Percentiles rank a stretch among this genome's conserved stretches.
Conservation (phyloP, 2,888 invertebrate species). For the Scaptomyza tumidula region DNA sequence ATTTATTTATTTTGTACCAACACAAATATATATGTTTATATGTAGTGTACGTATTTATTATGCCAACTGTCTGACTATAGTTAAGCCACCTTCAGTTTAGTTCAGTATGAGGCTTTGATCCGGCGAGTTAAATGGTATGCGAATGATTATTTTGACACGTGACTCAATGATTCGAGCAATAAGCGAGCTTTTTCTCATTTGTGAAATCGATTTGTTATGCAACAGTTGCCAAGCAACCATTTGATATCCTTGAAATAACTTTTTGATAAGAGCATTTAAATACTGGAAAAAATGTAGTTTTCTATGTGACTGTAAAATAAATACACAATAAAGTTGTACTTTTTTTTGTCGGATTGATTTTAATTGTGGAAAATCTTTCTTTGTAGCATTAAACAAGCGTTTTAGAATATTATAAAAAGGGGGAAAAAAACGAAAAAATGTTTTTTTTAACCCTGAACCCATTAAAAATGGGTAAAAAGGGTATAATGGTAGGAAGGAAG, state of each 20-base stretch:
- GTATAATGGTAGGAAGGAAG: too few relatives aligned
- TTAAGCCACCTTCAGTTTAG: constrained; percentile 34
- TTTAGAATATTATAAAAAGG: too few relatives aligned
- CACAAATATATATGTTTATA: constrained; percentile 11
- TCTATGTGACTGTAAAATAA: too few relatives aligned
- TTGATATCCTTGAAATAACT: constrained; percentile 10
- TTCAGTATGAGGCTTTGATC: constrained; percentile 13
- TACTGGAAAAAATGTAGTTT: neutral
- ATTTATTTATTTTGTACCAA: constrained; percentile 74
- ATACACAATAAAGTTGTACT: neutral
- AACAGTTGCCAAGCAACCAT: constrained; percentile 23
- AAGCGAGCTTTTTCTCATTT: constrained; percentile 15
- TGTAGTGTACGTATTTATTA: constrained; percentile 4
- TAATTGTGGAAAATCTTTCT: neutral
- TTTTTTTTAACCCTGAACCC: too few relatives aligned
- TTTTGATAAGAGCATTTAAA: constrained; percentile 7
- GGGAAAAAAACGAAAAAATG: too few relatives aligned
- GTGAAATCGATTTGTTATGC: constrained; percentile 44
- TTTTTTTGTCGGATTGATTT: neutral
- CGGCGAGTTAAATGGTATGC: constrained; percentile 42
- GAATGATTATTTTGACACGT: constrained; percentile 59
- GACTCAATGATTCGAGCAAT: constrained; percentile 39
- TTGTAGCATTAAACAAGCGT: neutral
- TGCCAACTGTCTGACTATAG: constrained; percentile 17
- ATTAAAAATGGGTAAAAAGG: too few relatives aligned